Conservation (phyloP, 2,888 invertebrate genomes). For the Coecobrya sp. region DNA sequence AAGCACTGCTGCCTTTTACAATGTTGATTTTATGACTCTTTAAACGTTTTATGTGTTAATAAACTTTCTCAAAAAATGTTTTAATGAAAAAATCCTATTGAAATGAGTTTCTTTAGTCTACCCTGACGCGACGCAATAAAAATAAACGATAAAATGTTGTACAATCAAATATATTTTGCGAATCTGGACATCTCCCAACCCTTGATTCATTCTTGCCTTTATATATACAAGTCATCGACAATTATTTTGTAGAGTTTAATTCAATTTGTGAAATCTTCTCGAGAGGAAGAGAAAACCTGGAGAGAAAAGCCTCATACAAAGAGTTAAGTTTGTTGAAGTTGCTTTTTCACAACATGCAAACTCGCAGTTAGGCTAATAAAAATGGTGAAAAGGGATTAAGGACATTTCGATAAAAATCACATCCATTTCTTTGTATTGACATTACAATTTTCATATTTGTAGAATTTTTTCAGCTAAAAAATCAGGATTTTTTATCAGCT, state of each 20-base stretch:
- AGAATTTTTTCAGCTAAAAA: conserved; percentile 62
- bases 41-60: not conserved
- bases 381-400: conserved; percentile 65
- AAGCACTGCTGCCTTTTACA: not conserved
- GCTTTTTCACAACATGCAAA: conserved; percentile 68
- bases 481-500: conserved; percentile 54
- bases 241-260: conserved; percentile 49
- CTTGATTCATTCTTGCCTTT: no score
- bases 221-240: not conserved
- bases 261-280: conserved; percentile 74
- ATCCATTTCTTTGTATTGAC: conserved; percentile 73
- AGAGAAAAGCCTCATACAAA: not conserved
- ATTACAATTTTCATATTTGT: conserved; percentile 76
- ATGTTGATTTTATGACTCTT: not conserved
- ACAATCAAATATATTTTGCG: no score
- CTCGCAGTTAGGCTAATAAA: conserved; percentile 75
- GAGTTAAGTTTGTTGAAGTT: not conserved
- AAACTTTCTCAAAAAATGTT: not conserved
- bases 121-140: no score
- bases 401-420: conserved; percentile 74
- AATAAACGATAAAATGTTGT: no score
- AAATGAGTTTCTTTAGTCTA: not conserved
- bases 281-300: conserved; percentile 21
- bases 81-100: not conserved
- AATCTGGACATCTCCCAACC: no score